These are phyloP conservation scores for Drosophila gunungcola DNA, from an alignment of 1,140 invertebrate species.

Conservation along the genomic window DNA sequence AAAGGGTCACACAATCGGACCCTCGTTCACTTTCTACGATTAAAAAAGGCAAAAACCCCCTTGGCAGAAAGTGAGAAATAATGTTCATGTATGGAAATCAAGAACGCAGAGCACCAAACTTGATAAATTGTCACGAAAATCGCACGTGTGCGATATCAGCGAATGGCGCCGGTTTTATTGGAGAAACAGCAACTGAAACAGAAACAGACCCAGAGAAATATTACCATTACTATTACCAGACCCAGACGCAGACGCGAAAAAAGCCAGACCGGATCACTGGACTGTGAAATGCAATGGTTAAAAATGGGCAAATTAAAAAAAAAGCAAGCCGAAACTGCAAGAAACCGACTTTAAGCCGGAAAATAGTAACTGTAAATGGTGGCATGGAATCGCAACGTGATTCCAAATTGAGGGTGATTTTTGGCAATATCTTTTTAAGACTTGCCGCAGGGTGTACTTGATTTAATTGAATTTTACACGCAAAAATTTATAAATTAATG, in stretches of 20 bases:
- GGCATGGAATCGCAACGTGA: slow-evolving; percentile 66
- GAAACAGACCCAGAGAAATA: slow-evolving; percentile 30
- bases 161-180: slow-evolving; percentile 45
- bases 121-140: slow-evolving; percentile 80
- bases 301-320: slow-evolving; percentile 23
- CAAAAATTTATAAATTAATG: slow-evolving; percentile 21
- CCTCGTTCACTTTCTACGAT: slow-evolving; percentile 67
- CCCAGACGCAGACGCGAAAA: slow-evolving; percentile 14
- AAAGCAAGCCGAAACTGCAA: slow-evolving; percentile 17
- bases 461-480: slow-evolving; percentile 26
- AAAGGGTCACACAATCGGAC: slow-evolving; percentile 58
- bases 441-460: slow-evolving; percentile 7
- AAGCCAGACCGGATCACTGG: slow-evolving; percentile 65
- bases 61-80: slow-evolving; percentile 32
- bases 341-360: slow-evolving; percentile 36
- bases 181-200: background rate
- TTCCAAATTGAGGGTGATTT: slow-evolving; percentile 40
- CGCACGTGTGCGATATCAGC: slow-evolving; percentile 73
- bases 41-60: slow-evolving; percentile 23
- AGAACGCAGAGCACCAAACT: slow-evolving; percentile 39
- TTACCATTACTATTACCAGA: slow-evolving; percentile 30
- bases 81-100: slow-evolving; percentile 13
- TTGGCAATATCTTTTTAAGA: slow-evolving; percentile 12
- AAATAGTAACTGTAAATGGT: slow-evolving; percentile 33
- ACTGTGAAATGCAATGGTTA: slow-evolving; percentile 73